Conservation (phyloP, 2,888 invertebrate species). For the Steromphala cineraria region DNA sequence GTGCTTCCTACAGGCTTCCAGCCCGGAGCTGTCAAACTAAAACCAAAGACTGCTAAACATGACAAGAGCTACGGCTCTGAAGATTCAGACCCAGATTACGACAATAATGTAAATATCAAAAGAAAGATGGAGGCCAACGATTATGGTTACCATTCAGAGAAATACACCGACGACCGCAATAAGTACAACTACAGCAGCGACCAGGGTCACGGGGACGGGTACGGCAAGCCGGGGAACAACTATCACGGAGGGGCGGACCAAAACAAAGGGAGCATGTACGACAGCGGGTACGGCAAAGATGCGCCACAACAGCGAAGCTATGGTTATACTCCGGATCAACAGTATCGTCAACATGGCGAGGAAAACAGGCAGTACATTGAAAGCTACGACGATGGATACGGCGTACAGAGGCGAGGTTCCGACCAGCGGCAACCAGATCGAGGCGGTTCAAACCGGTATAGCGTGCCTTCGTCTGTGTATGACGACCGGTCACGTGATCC, state of each 20-base stretch:
- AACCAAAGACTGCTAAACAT: conserved; percentile 29
- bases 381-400: neutral
- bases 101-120: conserved; percentile 36
- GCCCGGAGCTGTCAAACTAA: conserved; percentile 35
- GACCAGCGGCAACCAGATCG: conserved; percentile 25
- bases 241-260: neutral
- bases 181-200: conserved; percentile 34
- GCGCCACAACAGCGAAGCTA: neutral
- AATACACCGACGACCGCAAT: conserved; percentile 2
- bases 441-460: conserved; percentile 27
- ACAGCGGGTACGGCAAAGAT: conserved; percentile 2
- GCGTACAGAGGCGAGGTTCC: neutral
- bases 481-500: neutral
- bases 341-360: neutral
- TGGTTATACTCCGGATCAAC: neutral
- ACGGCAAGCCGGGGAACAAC: conserved; percentile 29
- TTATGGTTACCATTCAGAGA: neutral
- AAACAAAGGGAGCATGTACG: neutral
- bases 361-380: conserved; percentile 1
- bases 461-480: neutral
- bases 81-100: conserved; percentile 31
- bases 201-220: conserved; percentile 23
- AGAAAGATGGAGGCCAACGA: conserved; percentile 27
- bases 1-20: conserved; percentile 59
- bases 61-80: conserved; percentile 21